Evolutionary conservation across 35 echinoderm and acorn worm genomes (phyloP).

Genomic region (Holothuria glaberrima): DNA sequence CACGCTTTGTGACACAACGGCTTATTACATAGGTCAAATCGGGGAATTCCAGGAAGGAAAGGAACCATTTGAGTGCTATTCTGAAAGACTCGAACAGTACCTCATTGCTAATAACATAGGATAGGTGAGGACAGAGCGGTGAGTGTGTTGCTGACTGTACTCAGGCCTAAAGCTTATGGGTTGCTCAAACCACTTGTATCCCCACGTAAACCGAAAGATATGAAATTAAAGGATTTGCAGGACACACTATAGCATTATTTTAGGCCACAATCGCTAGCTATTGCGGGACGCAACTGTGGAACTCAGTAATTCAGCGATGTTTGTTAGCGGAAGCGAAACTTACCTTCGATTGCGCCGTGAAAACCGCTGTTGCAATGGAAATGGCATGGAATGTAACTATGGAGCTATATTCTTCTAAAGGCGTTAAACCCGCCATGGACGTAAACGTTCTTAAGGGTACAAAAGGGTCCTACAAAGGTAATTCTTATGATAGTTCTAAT

Average conservation of each 20-base stretch:
- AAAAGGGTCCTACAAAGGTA: background rate
- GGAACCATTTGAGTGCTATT: conserved; percentile 28
- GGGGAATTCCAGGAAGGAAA: conserved; percentile 49
- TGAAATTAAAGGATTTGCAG: conserved; percentile 22
- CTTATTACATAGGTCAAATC: conserved; percentile 30
- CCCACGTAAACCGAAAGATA: conserved; percentile 40
- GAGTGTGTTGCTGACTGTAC: conserved; percentile 57
- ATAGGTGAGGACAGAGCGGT: conserved; percentile 21
- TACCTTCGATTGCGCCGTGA: conserved; percentile 7
- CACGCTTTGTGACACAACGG: conserved; percentile 5
- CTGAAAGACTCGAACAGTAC: conserved; percentile 56
- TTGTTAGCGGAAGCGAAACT: too few relatives aligned
- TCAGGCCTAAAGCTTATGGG: conserved; percentile 42
- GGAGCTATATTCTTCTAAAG: background rate
- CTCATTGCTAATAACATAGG: conserved; percentile 39
- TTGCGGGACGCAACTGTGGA: conserved; percentile 53
- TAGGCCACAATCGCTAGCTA: conserved; percentile 25
- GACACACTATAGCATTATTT: conserved; percentile 10
- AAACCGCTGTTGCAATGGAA: conserved; percentile 16
- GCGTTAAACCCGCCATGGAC: background rate
- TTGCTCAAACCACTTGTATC: conserved; percentile 55
- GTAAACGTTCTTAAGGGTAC: conserved; percentile 16
- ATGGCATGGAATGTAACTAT: conserved; percentile 2
- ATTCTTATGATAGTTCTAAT: background rate
- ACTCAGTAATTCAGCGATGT: too few relatives aligned